Base-by-base conservation (phyloP, 2,113 vertebrate genomes). In the Syrmaticus mikado region DNA sequence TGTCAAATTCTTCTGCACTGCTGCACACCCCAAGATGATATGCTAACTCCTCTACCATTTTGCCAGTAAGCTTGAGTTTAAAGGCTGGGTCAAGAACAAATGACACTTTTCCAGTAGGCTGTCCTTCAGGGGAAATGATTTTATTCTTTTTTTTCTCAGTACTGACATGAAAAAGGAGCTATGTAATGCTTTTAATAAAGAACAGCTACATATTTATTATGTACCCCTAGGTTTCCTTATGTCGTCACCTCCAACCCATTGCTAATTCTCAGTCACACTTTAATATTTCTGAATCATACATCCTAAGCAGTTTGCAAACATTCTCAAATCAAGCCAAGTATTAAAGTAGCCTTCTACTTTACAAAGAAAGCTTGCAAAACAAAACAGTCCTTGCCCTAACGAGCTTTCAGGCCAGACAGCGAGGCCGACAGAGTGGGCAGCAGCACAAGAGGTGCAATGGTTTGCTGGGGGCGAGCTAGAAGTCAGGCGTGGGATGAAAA, bases 1-100 rank as follows among this genome's bases (percentile, higher is more conserved):
- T 96, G 96, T 97, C 96, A 97, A 96, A 93, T 94, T 95, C 97
- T 97, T 97, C 97, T 90, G 96, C 97, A 85, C 96, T 77, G 87
- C 84, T 94, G 95, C 97, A 94, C 95, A 89, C 91, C 81, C 93
- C 95, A 87, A 38, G 8, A 84, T 75, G 91, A 97, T 81, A 90
- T 93, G 96, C 92, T 87, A 83, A 89, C 92, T 94, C 92, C 93
- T 93, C 96, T 97, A 89, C 96, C 96, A 76, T 68, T 97, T 94
- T 89, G 96, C 94, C 96, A 93, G 93, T 89, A 95, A 96, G 96
- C 96, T 93, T 94, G 96, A 94, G 97, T 96, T 92, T 89, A 95
- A 92, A 95, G 92, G 93, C 95, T 95, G 94, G 97, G 96, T 97
- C 96, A 97, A 82, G 92, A 94, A 60, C 41, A 45, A 97, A 73